Evolutionary conservation across 2,888 invertebrate species (phyloP).

Genomic region (Erebia ligea): DNA sequence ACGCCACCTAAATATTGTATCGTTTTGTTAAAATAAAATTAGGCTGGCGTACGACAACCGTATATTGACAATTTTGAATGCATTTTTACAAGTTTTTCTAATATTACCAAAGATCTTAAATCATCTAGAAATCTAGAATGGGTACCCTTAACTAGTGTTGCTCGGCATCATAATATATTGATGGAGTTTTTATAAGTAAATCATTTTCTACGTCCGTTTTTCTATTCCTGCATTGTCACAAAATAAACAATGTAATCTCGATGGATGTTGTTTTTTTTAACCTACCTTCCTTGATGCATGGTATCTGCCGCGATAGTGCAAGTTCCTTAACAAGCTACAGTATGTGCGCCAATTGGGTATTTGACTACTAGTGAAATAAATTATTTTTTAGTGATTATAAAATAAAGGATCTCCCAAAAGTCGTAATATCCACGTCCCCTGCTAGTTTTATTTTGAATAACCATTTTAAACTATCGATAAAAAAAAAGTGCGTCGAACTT

Average conservation of each 20-base stretch:
- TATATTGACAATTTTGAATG: conserved; percentile 17
- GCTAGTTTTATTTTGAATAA: too few relatives aligned
- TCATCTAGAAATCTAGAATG: conserved; percentile 25
- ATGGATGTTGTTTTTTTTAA: neutral
- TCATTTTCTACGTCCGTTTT: conserved; percentile 56
- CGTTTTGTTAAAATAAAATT: neutral
- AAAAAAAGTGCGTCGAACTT: too few relatives aligned
- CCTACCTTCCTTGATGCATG: too few relatives aligned
- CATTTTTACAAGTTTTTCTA: conserved; percentile 25
- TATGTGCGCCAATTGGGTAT: too few relatives aligned
- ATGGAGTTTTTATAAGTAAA: conserved; percentile 41
- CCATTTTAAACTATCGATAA: too few relatives aligned
- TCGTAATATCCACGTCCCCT: too few relatives aligned
- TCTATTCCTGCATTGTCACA: conserved; percentile 78
- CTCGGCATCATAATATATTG: conserved; percentile 46
- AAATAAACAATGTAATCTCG: conserved; percentile 77
- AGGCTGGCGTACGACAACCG: neutral
- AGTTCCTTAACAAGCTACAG: too few relatives aligned
- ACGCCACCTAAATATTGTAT: neutral
- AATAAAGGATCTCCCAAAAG: too few relatives aligned
- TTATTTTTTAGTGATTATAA: too few relatives aligned
- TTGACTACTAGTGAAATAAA: too few relatives aligned
- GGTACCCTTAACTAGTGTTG: conserved; percentile 24
- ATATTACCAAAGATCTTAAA: conserved; percentile 40
- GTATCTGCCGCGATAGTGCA: too few relatives aligned